Evolutionary conservation across 2,797 vertebrate species (phyloP).

Genomic region (Margarornis squamiger): DNA sequence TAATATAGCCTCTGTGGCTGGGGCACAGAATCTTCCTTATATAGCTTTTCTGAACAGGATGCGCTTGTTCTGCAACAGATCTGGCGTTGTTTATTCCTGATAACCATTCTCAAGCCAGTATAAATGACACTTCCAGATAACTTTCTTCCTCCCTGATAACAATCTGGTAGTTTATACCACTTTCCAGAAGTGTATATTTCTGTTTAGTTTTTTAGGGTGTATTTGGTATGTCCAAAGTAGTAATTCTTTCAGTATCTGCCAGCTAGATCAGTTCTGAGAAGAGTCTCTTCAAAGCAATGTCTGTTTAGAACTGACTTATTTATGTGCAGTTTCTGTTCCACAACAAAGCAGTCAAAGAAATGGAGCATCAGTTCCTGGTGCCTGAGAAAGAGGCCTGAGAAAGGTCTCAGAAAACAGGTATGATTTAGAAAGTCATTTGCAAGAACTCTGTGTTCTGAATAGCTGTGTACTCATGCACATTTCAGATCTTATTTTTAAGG

Average conservation of each 20-base stretch:
- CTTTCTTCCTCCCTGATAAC: conserved; percentile 65
- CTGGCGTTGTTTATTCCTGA: conserved; percentile 38
- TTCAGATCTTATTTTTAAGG: background rate
- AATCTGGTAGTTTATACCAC: conserved; percentile 59
- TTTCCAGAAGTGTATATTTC: conserved; percentile 57
- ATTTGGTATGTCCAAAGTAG: conserved; percentile 36
- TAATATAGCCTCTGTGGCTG: conserved; percentile 59
- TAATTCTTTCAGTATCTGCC: conserved; percentile 65
- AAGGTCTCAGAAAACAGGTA: conserved; percentile 49
- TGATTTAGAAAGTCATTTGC: background rate
- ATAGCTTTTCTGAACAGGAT: conserved; percentile 55
- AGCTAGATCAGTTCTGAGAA: conserved; percentile 48
- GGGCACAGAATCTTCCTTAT: conserved; percentile 61
- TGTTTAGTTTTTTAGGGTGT: conserved; percentile 55
- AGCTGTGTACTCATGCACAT: background rate
- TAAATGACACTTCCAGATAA: conserved; percentile 66
- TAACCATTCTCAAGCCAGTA: conserved; percentile 51
- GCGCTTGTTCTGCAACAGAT: conserved; percentile 59
- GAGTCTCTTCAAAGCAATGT: conserved; percentile 60
- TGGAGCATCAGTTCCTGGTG: conserved; percentile 12
- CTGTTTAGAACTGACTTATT: conserved; percentile 63
- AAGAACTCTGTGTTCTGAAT: background rate
- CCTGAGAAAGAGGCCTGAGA: conserved; percentile 51
- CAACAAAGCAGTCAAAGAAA: conserved; percentile 46
- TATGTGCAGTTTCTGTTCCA: conserved; percentile 39